Base-by-base conservation (phyloP, 1,140 invertebrate genomes). In the Pseudomyrmex pallidus region DNA sequence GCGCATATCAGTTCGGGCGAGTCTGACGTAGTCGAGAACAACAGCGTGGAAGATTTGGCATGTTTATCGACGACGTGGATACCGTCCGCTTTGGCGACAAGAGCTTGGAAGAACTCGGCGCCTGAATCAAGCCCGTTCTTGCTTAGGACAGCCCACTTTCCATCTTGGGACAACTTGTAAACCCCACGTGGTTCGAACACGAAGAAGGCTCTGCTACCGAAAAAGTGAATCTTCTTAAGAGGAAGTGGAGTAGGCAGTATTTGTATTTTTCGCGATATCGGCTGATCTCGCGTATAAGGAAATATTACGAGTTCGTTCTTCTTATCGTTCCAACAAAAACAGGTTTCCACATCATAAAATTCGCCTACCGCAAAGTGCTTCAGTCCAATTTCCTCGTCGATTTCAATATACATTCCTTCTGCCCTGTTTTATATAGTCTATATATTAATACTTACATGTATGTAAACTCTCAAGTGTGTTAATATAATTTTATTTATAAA, bases 11-110 rank as follows among this genome's bases (percentile, higher is more conserved):
- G 13, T 1, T 64, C 12, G 44, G 10, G 7, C 56, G 25, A 1
- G 7, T 61, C 61, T 22, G 56, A 7, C 9, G 15, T n/a, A 0
- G 35, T 7, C 4, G 89, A 22, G 59, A 91, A 84, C 20, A 92
- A 50, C 9, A 67, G 5, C 12, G 62, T 83, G 17, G 62, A 85
- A 0, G 15, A 68, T 80, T 91, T 92, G 3, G 22, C 8, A 3
- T 85, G 80, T 78, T 94, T 94, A 68, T 94, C 85, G 25, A 88
- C 86, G 7, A 90, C 84, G 7, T 90, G 82, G 0, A 94, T 70
- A 2, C 82, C 80, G 15, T 88, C 74, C 52, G 88, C 68, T 57
- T 77, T 85, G 0, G 72, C 25, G 25, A 8, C 80, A 1, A 93
- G 73, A 12, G 91, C 88, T 15, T 92, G 80, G 35, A 85, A 90